phyloP scores from a whole-genome alignment of 2,888 invertebrate genomes.

The Lasioglossum malachurum region DNA sequence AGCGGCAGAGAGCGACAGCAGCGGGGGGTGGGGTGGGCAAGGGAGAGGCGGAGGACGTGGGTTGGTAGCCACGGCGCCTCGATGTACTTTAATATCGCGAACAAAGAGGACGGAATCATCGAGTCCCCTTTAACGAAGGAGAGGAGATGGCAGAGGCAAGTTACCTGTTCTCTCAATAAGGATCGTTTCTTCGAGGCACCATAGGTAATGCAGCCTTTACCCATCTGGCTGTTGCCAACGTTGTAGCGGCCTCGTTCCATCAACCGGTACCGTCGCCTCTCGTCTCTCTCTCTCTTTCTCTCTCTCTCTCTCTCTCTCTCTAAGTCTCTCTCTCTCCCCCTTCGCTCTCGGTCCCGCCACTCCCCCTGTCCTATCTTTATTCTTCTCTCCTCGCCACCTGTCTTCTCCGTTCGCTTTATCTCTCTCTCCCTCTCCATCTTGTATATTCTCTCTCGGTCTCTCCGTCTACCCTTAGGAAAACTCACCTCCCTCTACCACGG shows the following conservation, averaged over 20 bases:
- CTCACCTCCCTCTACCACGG: conserved; percentile 77
- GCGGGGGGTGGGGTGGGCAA: neutral
- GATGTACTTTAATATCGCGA: conserved; percentile 75
- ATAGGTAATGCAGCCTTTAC: conserved; percentile 79
- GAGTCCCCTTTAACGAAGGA: conserved; percentile 73
- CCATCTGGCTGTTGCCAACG: conserved; percentile 81
- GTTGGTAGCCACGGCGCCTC: conserved; percentile 56
- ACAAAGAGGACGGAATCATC: conserved; percentile 74
- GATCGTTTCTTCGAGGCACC: conserved; percentile 75
- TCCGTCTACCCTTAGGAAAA: conserved; percentile 80
- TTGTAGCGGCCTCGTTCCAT: conserved; percentile 82
- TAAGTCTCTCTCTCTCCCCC: conserved; percentile 49
- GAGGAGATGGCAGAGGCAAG: conserved; percentile 55
- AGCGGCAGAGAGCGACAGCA: conserved; percentile 17
- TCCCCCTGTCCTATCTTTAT: conserved; percentile 52
- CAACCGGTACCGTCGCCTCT: conserved; percentile 70
- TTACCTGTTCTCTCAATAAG: conserved; percentile 68
- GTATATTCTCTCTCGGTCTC: neutral
- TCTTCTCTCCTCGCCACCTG: conserved; percentile 69
- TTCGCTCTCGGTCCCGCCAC: conserved; percentile 54
- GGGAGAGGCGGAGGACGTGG: conserved; percentile 18
- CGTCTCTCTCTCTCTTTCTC: conserved; percentile 48
- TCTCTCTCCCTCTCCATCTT: conserved; percentile 49
- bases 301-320: conserved; percentile 44
- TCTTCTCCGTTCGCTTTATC: conserved; percentile 28